Percentiles rank a stretch among this genome's conserved stretches.
These are phyloP conservation scores for Scaptomyza cyrtandrae DNA, from an alignment of 2,888 invertebrate species.

Conservation along the genomic window DNA sequence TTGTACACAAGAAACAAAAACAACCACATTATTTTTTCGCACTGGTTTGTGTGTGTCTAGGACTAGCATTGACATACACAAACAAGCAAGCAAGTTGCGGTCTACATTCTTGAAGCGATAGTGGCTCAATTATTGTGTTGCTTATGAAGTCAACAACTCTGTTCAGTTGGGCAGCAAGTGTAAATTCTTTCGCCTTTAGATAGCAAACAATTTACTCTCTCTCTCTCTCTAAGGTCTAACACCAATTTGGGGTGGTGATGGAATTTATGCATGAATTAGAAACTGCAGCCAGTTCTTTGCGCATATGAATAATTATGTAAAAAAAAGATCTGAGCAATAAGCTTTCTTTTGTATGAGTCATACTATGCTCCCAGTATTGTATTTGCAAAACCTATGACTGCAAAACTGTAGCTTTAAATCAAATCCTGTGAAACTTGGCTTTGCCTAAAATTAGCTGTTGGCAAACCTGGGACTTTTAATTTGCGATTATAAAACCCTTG, in stretches of 20 bases:
- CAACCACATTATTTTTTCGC: background rate
- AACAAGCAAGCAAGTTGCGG: background rate
- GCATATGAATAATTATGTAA: no score
- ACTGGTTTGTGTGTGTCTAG: background rate
- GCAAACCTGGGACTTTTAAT: no score
- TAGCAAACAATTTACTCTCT: background rate
- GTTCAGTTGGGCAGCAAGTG: background rate
- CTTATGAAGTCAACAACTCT: background rate
- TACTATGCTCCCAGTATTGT: no score
- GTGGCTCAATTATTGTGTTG: slow-evolving; percentile 6
- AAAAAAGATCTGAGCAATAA: no score
- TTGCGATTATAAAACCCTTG: background rate
- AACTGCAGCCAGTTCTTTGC: no score
- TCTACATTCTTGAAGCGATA: background rate
- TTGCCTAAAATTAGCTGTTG: background rate
- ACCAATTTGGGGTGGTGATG: background rate
- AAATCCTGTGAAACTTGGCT: no score
- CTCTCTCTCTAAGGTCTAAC: background rate
- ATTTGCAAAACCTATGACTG: no score
- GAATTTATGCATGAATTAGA: background rate
- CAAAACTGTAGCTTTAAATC: no score
- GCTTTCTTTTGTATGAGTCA: no score
- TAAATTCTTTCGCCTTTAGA: background rate
- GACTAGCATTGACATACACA: background rate
- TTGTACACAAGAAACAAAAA: background rate